Evolutionary conservation across 2,797 vertebrate genomes (phyloP).

Genomic region (Phoxinus dragarum): DNA sequence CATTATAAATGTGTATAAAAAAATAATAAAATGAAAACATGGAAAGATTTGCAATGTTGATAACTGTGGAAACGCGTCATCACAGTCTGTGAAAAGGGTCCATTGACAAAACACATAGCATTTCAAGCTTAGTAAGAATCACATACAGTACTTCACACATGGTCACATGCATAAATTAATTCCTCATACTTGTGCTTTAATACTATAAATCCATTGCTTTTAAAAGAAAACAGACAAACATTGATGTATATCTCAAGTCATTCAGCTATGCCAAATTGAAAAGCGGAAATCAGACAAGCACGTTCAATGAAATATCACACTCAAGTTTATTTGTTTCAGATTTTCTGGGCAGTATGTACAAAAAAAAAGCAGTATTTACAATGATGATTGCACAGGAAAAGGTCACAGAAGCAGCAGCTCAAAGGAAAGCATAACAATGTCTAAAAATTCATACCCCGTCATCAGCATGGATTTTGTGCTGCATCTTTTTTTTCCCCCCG

Average conservation of each 20-base stretch:
- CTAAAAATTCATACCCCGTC: conserved; percentile 55
- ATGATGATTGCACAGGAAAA: conserved; percentile 48
- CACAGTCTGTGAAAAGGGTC: background rate
- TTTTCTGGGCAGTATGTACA: conserved; percentile 55
- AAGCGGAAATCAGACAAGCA: conserved; percentile 21
- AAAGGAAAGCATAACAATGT: conserved; percentile 43
- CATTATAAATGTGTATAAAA: background rate
- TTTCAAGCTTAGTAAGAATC: background rate
- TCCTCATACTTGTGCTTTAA: background rate
- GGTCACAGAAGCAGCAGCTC: conserved; percentile 43
- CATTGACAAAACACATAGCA: background rate
- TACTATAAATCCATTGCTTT: background rate
- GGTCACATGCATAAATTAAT: background rate
- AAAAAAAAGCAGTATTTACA: conserved; percentile 63
- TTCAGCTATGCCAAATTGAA: background rate
- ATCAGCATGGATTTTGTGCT: conserved; percentile 47
- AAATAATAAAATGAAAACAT: background rate
- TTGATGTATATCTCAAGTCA: background rate
- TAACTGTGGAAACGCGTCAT: background rate
- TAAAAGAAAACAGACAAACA: background rate
- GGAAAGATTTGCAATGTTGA: background rate
- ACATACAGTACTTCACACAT: background rate
- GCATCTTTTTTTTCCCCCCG: background rate
- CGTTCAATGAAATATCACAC: conserved; percentile 44
- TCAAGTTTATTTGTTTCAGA: conserved; percentile 55